Evolutionary conservation across 2,113 vertebrate species (phyloP).

Genomic region (Aphyosemion australe): DNA sequence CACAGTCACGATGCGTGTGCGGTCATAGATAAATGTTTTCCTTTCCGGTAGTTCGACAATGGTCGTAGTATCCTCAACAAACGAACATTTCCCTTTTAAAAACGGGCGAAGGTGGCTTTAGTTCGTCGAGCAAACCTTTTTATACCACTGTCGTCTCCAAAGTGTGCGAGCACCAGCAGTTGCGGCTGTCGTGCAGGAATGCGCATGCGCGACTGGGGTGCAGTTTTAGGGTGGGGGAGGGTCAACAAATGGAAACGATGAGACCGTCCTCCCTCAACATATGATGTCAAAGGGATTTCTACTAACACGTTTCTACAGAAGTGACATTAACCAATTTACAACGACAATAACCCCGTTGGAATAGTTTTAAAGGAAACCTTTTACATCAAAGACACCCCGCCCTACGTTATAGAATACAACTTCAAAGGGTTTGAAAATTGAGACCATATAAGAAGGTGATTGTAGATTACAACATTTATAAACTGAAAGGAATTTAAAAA

Average conservation of each 20-base stretch:
- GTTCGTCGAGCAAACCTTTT: neutral
- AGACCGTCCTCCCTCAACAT: slow-evolving; percentile 60
- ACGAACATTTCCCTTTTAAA: slow-evolving; percentile 10
- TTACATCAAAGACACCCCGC: too few species aligned
- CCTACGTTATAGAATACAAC: too few species aligned
- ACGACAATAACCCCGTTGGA: slow-evolving; percentile 11
- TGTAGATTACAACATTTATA: too few species aligned
- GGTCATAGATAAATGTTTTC: slow-evolving; percentile 9
- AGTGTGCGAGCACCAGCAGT: slow-evolving; percentile 30
- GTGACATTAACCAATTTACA: slow-evolving; percentile 9
- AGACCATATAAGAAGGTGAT: too few species aligned
- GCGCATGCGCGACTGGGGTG: slow-evolving; percentile 76
- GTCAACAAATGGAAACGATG: slow-evolving; percentile 66
- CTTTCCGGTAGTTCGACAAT: slow-evolving; percentile 7
- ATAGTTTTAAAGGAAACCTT: neutral
- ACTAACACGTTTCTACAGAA: slow-evolving; percentile 40
- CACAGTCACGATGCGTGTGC: neutral
- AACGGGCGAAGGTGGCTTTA: neutral
- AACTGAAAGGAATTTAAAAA: too few species aligned
- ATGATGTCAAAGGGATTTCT: slow-evolving; percentile 74
- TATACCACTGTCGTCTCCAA: slow-evolving; percentile 36
- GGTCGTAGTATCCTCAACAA: slow-evolving; percentile 32
- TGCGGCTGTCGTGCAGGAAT: slow-evolving; percentile 19
- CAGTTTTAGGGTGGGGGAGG: slow-evolving; percentile 68
- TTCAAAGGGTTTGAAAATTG: too few species aligned